A percentile compares a stretch with the other conserved stretches of the same genome.
phyloP scores from a whole-genome alignment of 2,888 invertebrate genomes.

The Polydrusus pterygomalis region DNA sequence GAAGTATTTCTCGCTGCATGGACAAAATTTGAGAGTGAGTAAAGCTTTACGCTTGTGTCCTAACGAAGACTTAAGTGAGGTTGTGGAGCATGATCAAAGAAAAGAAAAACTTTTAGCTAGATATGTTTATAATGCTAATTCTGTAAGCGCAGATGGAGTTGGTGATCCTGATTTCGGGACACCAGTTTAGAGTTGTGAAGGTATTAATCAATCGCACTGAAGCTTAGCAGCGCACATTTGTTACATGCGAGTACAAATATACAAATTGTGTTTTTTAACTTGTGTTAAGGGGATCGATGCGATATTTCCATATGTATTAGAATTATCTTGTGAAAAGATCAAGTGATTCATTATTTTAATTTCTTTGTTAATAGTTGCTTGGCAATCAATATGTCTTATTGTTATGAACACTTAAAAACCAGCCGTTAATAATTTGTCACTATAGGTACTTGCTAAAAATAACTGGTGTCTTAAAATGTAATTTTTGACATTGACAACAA shows the following conservation, averaged over 20 bases:
- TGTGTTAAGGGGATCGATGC: not conserved
- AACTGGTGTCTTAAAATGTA: no score
- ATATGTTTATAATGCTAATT: conserved; percentile 71
- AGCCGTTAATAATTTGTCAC: no score
- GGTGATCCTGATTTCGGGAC: conserved; percentile 83
- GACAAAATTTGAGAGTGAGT: conserved; percentile 69
- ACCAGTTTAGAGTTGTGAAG: conserved; percentile 73
- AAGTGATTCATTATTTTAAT: no score
- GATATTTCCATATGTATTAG: no score
- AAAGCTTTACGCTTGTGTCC: conserved; percentile 70
- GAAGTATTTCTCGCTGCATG: conserved; percentile 69
- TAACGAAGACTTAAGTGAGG: conserved; percentile 66
- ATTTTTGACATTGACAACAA: no score
- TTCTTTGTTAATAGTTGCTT: no score
- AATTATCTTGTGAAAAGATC: no score
- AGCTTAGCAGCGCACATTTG: conserved; percentile 47
- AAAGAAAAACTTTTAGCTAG: conserved; percentile 71
- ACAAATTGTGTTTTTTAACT: not conserved
- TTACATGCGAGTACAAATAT: conserved; percentile 8
- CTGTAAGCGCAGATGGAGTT: conserved; percentile 73
- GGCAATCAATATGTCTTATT: no score
- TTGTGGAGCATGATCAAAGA: conserved; percentile 67
- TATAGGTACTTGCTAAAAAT: no score
- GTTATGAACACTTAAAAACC: no score
- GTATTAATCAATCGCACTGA: conserved; percentile 26